These are phyloP conservation scores for Lucifuga dentata DNA, from an alignment of 2,113 vertebrate genomes.

Conservation along the genomic window DNA sequence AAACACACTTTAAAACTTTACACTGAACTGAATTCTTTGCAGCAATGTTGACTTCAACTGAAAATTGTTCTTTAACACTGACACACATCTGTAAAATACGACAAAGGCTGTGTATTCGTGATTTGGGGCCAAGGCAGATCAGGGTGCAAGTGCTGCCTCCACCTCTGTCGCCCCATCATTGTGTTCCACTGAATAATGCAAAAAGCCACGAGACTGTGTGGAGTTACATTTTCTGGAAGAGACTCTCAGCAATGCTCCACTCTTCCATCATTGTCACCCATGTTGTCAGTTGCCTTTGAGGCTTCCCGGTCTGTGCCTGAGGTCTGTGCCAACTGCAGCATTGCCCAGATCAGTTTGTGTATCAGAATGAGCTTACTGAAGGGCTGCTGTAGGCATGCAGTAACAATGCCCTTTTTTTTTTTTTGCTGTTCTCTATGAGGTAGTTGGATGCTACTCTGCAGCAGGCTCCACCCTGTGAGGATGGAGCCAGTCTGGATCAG, in stretches of 20 bases:
- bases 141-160: conserved; percentile 47
- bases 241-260: conserved; percentile 30
- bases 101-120: conserved; percentile 45
- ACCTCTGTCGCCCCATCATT: conserved; percentile 42
- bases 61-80: conserved; percentile 7
- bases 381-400: conserved; percentile 18
- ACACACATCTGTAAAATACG: conserved; percentile 53
- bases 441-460: conserved; percentile 41
- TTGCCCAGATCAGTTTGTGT: conserved; percentile 24
- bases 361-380: conserved; percentile 28
- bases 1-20: too few species aligned
- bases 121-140: conserved; percentile 53
- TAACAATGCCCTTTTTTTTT: conserved; percentile 24
- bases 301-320: not conserved
- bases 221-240: conserved; percentile 74
- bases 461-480: conserved; percentile 33
- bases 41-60: not conserved
- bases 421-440: conserved; percentile 54
- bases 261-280: conserved; percentile 43
- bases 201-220: conserved; percentile 54
- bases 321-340: conserved; percentile 16
- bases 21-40: too few species aligned
- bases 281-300: conserved; percentile 40
- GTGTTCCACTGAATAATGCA: conserved; percentile 79
- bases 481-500: conserved; percentile 47